Percentiles rank a stretch among this genome's conserved stretches.
These are phyloP conservation scores for Trachelus troglodyta DNA, from an alignment of 2,888 invertebrate genomes.

Conservation along the genomic window DNA sequence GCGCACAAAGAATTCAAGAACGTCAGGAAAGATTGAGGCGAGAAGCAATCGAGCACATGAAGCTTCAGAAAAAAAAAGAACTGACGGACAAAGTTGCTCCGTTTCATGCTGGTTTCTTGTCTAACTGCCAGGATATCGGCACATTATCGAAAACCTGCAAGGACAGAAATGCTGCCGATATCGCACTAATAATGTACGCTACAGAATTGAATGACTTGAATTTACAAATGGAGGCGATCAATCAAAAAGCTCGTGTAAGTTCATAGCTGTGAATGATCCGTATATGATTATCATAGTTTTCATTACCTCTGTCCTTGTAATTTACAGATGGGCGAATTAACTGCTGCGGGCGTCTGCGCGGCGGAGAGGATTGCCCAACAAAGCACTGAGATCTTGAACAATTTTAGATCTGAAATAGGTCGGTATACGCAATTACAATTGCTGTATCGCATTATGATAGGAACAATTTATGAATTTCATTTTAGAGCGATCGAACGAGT, in stretches of 20 bases:
- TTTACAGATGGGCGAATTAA: conserved; percentile 51
- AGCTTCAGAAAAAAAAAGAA: conserved; percentile 67
- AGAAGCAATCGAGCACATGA: conserved; percentile 55
- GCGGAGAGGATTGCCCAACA: conserved; percentile 49
- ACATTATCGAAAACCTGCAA: conserved; percentile 43
- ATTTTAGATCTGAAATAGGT: conserved; percentile 54
- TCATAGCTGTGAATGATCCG: neutral
- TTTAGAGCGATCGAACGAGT: too few species aligned
- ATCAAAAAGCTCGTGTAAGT: conserved; percentile 52
- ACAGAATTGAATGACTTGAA: conserved; percentile 58
- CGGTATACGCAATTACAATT: conserved; percentile 9
- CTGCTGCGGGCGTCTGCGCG: conserved; percentile 43
- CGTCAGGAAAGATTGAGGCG: conserved; percentile 43
- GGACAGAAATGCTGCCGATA: conserved; percentile 43
- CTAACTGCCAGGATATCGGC: conserved; percentile 45
- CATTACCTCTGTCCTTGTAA: neutral
- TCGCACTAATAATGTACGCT: conserved; percentile 39
- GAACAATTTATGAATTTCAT: too few species aligned
- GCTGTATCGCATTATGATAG: too few species aligned
- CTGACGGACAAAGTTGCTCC: conserved; percentile 64
- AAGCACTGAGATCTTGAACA: conserved; percentile 46
- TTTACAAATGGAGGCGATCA: conserved; percentile 51
- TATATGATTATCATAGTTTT: neutral
- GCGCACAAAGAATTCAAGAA: conserved; percentile 45
- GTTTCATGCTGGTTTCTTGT: conserved; percentile 36